phyloP scores from a whole-genome alignment of 1,140 invertebrate species.

The Gerris buenoi region DNA sequence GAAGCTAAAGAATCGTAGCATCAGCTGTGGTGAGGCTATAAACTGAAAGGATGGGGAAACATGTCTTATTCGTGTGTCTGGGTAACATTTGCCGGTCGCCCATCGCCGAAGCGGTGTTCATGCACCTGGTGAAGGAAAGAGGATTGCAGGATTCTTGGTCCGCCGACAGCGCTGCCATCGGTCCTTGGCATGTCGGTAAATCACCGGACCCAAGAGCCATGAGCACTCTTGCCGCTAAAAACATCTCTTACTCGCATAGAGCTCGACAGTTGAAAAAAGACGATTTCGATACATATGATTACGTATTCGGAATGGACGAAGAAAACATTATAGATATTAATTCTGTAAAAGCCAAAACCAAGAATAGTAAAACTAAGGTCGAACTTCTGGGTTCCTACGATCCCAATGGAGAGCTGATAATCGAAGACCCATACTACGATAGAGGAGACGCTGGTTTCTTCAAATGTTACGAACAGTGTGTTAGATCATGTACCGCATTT shows the following conservation, averaged over 20 bases:
- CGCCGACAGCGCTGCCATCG: constrained; percentile 76
- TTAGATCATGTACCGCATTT: constrained; percentile 48
- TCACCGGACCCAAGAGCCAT: constrained; percentile 60
- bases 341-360: constrained; percentile 48
- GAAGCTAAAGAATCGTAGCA: too few species aligned
- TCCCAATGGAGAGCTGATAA: constrained; percentile 56
- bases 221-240: constrained; percentile 43
- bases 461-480: constrained; percentile 53
- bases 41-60: constrained; percentile 12
- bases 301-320: constrained; percentile 83
- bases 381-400: constrained; percentile 67
- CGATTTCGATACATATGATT: constrained; percentile 66
- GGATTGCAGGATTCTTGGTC: constrained; percentile 49
- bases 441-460: constrained; percentile 46
- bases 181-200: constrained; percentile 69
- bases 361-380: constrained; percentile 47
- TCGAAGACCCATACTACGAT: constrained; percentile 78
- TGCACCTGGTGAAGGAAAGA: constrained; percentile 46
- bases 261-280: constrained; percentile 40
- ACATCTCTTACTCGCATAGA: constrained; percentile 8
- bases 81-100: constrained; percentile 92
- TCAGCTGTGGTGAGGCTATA: background rate
- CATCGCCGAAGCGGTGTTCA: constrained; percentile 82
- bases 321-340: constrained; percentile 57
- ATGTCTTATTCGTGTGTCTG: constrained; percentile 24